A percentile compares a stretch with the other conserved stretches of the same genome.
phyloP scores from a whole-genome alignment of 2,797 vertebrate genomes.

The Pogonophryne albipinna region DNA sequence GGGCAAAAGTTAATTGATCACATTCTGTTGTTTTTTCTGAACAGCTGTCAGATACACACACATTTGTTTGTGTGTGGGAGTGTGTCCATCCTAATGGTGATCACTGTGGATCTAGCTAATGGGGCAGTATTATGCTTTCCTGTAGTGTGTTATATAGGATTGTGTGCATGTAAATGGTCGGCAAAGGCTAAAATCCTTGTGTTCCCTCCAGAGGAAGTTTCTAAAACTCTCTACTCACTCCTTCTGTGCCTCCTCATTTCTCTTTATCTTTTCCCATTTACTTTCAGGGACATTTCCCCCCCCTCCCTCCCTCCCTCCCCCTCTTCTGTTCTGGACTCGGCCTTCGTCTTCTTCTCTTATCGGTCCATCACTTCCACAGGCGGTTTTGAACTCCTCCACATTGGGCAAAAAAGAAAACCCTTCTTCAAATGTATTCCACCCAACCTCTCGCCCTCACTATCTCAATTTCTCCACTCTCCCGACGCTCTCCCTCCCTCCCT shows the following conservation, averaged over 20 bases:
- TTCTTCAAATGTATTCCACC: slow-evolving; percentile 37
- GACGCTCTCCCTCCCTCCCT: slow-evolving; percentile 22
- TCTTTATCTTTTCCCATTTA: slow-evolving; percentile 21
- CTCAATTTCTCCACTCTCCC: slow-evolving; percentile 52
- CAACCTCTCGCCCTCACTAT: slow-evolving; percentile 48
- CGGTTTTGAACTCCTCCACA: slow-evolving; percentile 30
- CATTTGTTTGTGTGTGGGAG: too few relatives aligned
- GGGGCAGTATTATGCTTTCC: too few relatives aligned
- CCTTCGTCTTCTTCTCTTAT: slow-evolving; percentile 34
- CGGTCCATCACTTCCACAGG: slow-evolving; percentile 34
- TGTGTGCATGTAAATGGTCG: too few relatives aligned
- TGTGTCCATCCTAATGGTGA: too few relatives aligned
- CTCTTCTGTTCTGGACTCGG: slow-evolving; percentile 24
- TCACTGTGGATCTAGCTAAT: too few relatives aligned
- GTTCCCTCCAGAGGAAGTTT: too few relatives aligned
- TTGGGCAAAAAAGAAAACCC: slow-evolving; percentile 13
- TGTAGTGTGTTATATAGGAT: too few relatives aligned
- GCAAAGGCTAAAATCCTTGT: too few relatives aligned
- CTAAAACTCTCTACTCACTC: background rate
- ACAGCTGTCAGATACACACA: too few relatives aligned
- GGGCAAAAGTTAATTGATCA: too few relatives aligned
- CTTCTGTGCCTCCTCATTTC: slow-evolving; percentile 11
- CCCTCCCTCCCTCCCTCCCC: background rate
- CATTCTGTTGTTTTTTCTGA: too few relatives aligned
- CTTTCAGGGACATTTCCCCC: slow-evolving; percentile 12